These are phyloP conservation scores for Gopherus evgoodei DNA, from an alignment of 2,113 vertebrate species.

Conservation along the genomic window DNA sequence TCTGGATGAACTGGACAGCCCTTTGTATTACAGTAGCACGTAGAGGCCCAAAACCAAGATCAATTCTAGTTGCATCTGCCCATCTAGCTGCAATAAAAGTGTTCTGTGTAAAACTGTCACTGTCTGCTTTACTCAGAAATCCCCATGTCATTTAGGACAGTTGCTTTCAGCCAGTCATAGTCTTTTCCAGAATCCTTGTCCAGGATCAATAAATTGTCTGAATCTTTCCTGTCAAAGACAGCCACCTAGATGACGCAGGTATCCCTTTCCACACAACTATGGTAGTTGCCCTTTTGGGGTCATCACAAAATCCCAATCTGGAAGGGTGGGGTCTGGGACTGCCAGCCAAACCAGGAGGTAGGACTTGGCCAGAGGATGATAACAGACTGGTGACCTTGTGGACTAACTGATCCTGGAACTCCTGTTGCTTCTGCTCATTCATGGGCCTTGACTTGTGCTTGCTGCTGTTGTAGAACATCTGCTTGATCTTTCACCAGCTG, in stretches of 20 bases:
- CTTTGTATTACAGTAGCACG: neutral
- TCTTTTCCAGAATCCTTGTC: neutral
- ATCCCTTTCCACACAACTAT: neutral
- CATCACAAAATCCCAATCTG: neutral
- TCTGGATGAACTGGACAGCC: neutral
- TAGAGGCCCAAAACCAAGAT: neutral
- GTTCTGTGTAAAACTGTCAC: neutral
- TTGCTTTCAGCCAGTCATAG: neutral
- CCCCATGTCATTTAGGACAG: neutral
- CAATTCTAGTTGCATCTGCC: neutral
- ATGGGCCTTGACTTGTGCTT: neutral
- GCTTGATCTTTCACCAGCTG: neutral
- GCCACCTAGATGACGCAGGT: neutral
- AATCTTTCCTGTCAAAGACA: neutral
- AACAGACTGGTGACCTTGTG: neutral
- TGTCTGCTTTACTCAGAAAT: neutral
- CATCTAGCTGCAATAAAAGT: neutral
- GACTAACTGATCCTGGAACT: neutral
- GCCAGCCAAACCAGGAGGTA: fast-evolving
- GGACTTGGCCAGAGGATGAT: neutral
- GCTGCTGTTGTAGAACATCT: neutral
- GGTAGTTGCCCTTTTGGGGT: neutral
- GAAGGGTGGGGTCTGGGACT: neutral
- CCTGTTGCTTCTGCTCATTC: neutral
- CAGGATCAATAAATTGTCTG: neutral